phyloP scores from a whole-genome alignment of 2,888 invertebrate genomes.

The Lypha dubia region DNA sequence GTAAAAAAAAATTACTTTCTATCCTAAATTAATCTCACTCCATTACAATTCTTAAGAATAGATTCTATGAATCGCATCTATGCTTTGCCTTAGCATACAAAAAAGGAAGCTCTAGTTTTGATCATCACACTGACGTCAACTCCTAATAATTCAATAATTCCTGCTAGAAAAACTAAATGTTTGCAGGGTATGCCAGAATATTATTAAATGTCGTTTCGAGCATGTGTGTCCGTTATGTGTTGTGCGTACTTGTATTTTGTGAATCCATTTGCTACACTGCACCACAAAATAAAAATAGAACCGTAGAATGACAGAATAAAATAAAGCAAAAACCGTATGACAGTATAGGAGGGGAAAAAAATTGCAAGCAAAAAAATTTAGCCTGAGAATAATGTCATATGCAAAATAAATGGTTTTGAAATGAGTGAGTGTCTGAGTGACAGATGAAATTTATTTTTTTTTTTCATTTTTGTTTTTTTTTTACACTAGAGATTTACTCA shows the following conservation, averaged over 20 bases:
- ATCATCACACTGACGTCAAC: background rate
- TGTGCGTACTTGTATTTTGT: conserved; percentile 22
- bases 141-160: background rate
- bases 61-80: no score
- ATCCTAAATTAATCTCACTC: no score
- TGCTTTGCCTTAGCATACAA: no score
- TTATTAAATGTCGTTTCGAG: background rate
- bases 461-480: no score
- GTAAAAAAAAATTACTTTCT: no score
- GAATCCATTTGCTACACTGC: conserved; percentile 48
- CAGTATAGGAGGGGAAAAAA: conserved; percentile 12
- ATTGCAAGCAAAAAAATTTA: conserved; percentile 25
- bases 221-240: conserved; percentile 1
- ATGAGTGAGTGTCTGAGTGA: conserved; percentile 77
- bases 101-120: no score
- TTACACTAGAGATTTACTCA: conserved; percentile 36
- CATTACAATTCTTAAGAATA: no score
- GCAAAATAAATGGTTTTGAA: conserved; percentile 79
- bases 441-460: conserved; percentile 75
- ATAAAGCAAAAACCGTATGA: conserved; percentile 36
- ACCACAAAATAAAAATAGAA: conserved; percentile 43
- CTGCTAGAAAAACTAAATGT: background rate
- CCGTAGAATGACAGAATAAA: conserved; percentile 11
- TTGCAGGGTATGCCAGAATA: conserved; percentile 18
- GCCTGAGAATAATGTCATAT: conserved; percentile 75